A percentile compares a stretch with the other conserved stretches of the same genome.
phyloP scores from a whole-genome alignment of 2,888 invertebrate genomes.

The Hirudinaria manillensis region DNA sequence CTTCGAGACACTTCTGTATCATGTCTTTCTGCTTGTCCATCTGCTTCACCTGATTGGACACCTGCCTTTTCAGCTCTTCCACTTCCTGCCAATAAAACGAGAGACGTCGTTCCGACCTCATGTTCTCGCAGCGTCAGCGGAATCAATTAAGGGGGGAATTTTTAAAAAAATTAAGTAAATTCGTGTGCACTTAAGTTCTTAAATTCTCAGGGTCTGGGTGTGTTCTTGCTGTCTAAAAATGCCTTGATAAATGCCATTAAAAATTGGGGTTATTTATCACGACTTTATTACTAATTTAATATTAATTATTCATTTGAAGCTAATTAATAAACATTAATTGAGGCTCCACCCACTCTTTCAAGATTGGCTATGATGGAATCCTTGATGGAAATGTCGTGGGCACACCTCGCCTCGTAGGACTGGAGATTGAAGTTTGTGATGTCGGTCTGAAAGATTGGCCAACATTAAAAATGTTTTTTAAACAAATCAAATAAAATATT shows the following conservation, averaged over 20 bases:
- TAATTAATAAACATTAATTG: too few species aligned
- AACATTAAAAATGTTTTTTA: too few species aligned
- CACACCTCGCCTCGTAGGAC: slow-evolving; percentile 77
- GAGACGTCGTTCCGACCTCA: neutral
- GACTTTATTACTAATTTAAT: too few species aligned
- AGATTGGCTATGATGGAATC: slow-evolving; percentile 93
- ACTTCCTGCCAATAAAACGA: slow-evolving; percentile 60
- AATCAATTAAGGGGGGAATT: too few species aligned
- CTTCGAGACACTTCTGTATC: slow-evolving; percentile 94
- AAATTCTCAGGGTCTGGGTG: too few species aligned
- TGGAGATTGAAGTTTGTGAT: slow-evolving; percentile 46
- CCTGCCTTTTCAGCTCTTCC: slow-evolving; percentile 88
- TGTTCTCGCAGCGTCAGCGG: too few species aligned
- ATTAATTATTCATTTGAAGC: too few species aligned
- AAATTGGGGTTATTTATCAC: too few species aligned
- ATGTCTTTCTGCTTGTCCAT: slow-evolving; percentile 61
- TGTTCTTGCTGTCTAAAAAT: too few species aligned
- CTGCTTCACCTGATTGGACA: slow-evolving; percentile 83
- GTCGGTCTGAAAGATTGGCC: slow-evolving; percentile 57
- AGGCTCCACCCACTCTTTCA: slow-evolving; percentile 62
- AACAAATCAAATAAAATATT: neutral
- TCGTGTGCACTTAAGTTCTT: neutral
- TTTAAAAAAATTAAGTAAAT: too few species aligned
- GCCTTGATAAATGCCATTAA: too few species aligned
- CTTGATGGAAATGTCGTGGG: slow-evolving; percentile 83